Evolutionary conservation across 2,888 invertebrate species (phyloP), one percentile per base, ranked within the genome.

Genomic region (Aplocera efformata): DNA sequence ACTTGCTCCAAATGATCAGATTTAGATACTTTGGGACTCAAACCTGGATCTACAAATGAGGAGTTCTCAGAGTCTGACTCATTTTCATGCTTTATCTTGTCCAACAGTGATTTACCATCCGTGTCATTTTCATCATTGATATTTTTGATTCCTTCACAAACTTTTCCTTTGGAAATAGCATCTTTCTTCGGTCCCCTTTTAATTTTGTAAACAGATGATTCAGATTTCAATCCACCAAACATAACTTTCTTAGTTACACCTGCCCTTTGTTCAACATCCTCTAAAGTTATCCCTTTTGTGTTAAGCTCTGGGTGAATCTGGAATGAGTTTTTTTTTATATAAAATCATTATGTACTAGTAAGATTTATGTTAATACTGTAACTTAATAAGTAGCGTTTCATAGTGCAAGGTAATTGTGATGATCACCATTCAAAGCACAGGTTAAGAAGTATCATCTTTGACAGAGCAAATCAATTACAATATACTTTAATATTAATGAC

Each of bases 301-400:
- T 94, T 93, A 34, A 95, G 85, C 71, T 95, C 95, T 9, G 94
- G 92, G 67, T 94, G 92, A 60, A 90, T 90, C 91, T 93, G 64
- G 6, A 84, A 85, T n/a, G n/a, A n/a, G n/a, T n/a, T n/a, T n/a
- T n/a, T n/a, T n/a, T n/a, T n/a, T n/a, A n/a, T n/a, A n/a, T n/a
- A n/a, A n/a, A n/a, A n/a, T n/a, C n/a, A n/a, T n/a, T n/a, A n/a
- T n/a, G n/a, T n/a, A n/a, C n/a, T n/a, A n/a, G n/a, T n/a, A n/a
- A n/a, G n/a, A n/a, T n/a, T n/a, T n/a, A n/a, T n/a, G n/a, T n/a
- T n/a, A n/a, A n/a, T n/a, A n/a, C n/a, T n/a, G n/a, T n/a, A n/a
- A n/a, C n/a, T n/a, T n/a, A n/a, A n/a, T n/a, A n/a, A n/a, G n/a
- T n/a, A n/a, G n/a, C n/a, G n/a, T n/a, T n/a, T n/a, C n/a, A n/a